Conservation (phyloP, 1,140 invertebrate genomes). For the Neodiprion pinetum region DNA sequence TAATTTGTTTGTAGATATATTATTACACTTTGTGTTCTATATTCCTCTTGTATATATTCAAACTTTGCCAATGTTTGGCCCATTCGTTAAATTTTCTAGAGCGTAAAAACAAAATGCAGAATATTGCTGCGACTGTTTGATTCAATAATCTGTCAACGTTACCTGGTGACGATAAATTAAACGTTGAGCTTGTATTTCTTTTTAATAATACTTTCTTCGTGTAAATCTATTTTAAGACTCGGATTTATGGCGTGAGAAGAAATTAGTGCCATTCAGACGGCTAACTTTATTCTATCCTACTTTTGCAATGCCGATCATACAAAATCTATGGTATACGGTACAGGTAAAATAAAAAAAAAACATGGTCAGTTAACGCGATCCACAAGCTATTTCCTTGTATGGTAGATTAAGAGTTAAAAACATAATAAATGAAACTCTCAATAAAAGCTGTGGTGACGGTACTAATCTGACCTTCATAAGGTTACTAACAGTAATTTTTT, state of each 20-base stretch:
- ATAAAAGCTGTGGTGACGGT: constrained; percentile 56
- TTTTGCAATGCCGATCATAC: background rate
- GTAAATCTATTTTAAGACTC: background rate
- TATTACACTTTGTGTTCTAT: constrained; percentile 34
- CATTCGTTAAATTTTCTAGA: background rate
- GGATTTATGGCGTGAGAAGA: background rate
- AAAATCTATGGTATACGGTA: background rate
- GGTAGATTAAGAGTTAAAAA: background rate
- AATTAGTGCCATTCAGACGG: background rate
- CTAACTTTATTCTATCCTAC: background rate
- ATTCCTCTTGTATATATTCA: background rate
- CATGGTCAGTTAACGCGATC: background rate
- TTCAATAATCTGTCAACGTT: background rate
- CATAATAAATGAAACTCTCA: constrained; percentile 26
- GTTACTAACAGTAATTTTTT: constrained; percentile 56
- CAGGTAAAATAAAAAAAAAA: background rate
- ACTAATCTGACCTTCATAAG: constrained; percentile 53
- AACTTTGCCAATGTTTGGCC: background rate
- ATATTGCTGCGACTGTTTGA: background rate
- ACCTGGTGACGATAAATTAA: no score
- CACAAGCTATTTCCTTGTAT: background rate
- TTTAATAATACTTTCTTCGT: background rate
- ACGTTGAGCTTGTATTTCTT: no score
- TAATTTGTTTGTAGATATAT: constrained; percentile 36
- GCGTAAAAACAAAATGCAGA: background rate